These are phyloP conservation scores for Murina feae DNA, from an alignment of 2,113 vertebrate genomes.

Conservation along the genomic window DNA sequence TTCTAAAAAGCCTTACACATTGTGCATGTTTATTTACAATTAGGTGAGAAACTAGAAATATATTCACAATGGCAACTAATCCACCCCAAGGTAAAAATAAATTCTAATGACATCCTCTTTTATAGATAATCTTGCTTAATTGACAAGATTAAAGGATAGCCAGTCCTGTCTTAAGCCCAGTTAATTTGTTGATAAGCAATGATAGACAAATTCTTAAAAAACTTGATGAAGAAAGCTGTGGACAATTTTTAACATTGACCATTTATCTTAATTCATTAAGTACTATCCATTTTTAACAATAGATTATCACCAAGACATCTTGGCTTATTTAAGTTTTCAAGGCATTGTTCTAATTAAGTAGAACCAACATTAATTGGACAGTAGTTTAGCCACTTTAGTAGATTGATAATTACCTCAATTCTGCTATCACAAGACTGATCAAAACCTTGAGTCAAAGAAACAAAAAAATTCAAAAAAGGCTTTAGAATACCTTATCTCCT, in stretches of 20 bases:
- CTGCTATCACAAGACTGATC: not conserved
- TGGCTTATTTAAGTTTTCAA: not conserved
- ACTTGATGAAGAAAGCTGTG: not conserved
- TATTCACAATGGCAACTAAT: not conserved
- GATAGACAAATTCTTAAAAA: conserved; percentile 17
- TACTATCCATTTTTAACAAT: not conserved
- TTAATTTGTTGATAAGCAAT: not conserved
- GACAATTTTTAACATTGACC: not conserved
- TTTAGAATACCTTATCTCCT: not conserved
- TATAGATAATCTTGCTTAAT: not conserved
- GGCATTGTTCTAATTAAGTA: not conserved
- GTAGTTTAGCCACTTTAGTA: not conserved
- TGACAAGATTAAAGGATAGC: not conserved
- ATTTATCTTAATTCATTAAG: not conserved
- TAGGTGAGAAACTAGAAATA: not conserved
- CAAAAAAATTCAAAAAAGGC: not conserved
- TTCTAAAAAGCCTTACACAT: not conserved
- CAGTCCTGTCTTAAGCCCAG: not conserved
- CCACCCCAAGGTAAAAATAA: not conserved
- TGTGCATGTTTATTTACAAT: conserved; percentile 2
- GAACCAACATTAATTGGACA: not conserved
- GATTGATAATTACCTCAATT: not conserved
- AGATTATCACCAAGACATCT: not conserved
- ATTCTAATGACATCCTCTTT: not conserved
- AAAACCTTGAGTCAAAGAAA: not conserved